Evolutionary conservation across 2,113 vertebrate species (phyloP), one percentile per base, ranked within the genome.

Genomic region (Bubo scandiacus): DNA sequence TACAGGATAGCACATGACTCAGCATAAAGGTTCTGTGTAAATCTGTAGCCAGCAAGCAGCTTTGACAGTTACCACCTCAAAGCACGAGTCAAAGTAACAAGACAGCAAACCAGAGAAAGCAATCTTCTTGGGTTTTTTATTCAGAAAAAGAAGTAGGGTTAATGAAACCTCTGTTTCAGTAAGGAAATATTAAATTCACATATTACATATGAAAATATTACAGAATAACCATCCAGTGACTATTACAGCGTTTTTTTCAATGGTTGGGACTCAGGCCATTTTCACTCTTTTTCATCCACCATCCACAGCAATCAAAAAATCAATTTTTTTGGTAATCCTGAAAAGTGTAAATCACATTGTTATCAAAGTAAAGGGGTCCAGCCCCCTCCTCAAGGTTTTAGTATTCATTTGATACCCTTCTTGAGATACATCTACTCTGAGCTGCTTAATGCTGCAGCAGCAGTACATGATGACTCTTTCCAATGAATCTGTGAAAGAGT

Each of bases 251-350:
- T 88, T 96, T 94, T 92, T 92, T 62, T 79, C 75, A 67, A 67
- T 20, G 45, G 45, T 75, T 93, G 87, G 27, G 65, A 57, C 36
- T 95, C 12, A 1, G 49, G 51, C 45, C 27, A 61, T 92, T 93
- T 86, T 93, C 93, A 75, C 21, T 84, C 7, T 62, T 93, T 92
- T 96, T 93, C 91, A 81, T 97, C 85, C 96, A 93, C 38, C 94
- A 80, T 94, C 95, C 86, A 96, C 36, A 89, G 79, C 78, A 94
- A 96, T 97, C 96, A 98, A 98, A 98, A 98, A 68, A 98, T 57
- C 83, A 98, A 73, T 84, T 98, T 98, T 97, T 98, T 98, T 27
- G 98, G 98, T 94, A 98, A 96, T 94, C 97, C 98, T 97, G 84
- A 54, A 94, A 96, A 96, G 30, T 23, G 27, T 68, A 97, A 96